Evolutionary conservation across 2,888 invertebrate genomes (phyloP).

Genomic region (Ariolimax columbianus): DNA sequence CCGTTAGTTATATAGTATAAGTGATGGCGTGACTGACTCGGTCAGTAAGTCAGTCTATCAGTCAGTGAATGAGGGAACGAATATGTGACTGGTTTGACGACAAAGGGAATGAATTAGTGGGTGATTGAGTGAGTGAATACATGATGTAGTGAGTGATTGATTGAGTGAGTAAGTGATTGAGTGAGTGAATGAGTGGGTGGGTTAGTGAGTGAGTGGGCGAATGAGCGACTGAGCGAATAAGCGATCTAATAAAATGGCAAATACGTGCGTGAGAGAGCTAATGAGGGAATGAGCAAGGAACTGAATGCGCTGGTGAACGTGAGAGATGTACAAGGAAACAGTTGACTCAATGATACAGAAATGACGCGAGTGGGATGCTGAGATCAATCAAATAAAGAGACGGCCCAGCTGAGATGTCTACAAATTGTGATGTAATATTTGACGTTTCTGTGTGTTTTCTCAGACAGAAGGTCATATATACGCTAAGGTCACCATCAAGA

Average conservation of each 20-base stretch:
- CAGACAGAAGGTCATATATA: neutral
- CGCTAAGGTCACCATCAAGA: neutral
- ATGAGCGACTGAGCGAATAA: neutral
- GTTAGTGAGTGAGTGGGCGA: conserved; percentile 8
- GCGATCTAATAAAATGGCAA: neutral
- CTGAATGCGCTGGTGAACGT: neutral
- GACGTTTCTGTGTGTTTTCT: neutral
- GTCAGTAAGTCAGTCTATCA: no score
- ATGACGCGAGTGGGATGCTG: neutral
- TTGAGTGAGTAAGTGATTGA: neutral
- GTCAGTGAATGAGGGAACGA: neutral
- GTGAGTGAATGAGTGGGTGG: neutral
- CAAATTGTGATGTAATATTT: neutral
- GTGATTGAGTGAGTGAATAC: neutral
- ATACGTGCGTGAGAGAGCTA: no score
- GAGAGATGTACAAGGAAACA: neutral
- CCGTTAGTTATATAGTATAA: no score
- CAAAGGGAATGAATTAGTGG: neutral
- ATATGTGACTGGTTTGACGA: neutral
- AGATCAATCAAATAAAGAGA: neutral
- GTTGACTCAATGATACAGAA: neutral
- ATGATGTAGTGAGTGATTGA: neutral
- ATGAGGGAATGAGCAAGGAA: neutral
- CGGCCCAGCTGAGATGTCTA: neutral
- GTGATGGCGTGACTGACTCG: no score